A percentile compares a stretch with the other conserved stretches of the same genome.
phyloP scores from a whole-genome alignment of 2,888 invertebrate genomes.

The Thalpophila matura region DNA sequence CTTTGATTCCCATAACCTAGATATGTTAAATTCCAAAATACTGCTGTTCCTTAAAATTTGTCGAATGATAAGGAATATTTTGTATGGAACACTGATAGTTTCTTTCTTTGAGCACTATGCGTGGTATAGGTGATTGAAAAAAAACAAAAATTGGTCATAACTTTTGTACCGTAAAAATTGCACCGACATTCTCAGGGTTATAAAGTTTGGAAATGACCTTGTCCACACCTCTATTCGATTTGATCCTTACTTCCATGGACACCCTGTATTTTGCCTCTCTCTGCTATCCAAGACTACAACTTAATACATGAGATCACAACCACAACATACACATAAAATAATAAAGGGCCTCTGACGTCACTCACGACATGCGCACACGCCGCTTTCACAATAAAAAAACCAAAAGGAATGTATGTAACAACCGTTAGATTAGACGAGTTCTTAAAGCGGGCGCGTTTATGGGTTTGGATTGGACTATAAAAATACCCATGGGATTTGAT shows the following conservation, averaged over 20 bases:
- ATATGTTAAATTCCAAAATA: constrained; percentile 31
- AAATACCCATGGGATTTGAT: constrained; percentile 6
- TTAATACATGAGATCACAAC: not conserved
- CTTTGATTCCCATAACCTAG: constrained; percentile 44
- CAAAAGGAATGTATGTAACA: constrained; percentile 49
- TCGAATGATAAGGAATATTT: no score
- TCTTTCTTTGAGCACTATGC: no score
- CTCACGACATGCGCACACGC: constrained; percentile 11
- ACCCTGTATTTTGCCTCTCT: not conserved
- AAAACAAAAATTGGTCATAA: no score
- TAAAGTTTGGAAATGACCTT: no score
- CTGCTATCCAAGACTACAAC: not conserved
- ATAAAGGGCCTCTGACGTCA: constrained; percentile 19
- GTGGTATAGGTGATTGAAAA: no score
- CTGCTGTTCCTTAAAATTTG: no score
- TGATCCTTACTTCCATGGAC: no score
- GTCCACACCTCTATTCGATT: no score
- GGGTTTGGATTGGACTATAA: constrained; percentile 9
- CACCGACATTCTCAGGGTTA: no score
- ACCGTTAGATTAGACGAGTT: constrained; percentile 59
- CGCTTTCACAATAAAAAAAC: constrained; percentile 44
- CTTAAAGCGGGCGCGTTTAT: constrained; percentile 22
- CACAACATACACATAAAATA: not conserved
- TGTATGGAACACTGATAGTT: no score
- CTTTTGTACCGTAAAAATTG: no score